Conservation (phyloP, 2,888 invertebrate species). For the Zaprionus obscuricornis region DNA sequence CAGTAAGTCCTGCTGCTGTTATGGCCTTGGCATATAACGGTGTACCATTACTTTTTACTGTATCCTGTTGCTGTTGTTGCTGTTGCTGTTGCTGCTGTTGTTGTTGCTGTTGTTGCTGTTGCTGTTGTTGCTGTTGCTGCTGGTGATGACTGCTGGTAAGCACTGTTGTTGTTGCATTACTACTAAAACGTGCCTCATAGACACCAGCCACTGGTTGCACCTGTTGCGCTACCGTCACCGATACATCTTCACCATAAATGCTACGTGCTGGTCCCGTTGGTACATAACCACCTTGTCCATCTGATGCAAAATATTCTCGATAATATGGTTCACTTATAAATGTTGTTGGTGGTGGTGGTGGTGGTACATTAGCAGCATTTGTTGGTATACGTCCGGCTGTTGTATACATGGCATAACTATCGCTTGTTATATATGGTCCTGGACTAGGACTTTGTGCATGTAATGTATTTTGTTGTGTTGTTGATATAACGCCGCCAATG, state of each 20-base stretch:
- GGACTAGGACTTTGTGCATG: slow-evolving; percentile 83
- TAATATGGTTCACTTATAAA: slow-evolving; percentile 91
- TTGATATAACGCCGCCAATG: slow-evolving; percentile 48
- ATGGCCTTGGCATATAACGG: slow-evolving; percentile 84
- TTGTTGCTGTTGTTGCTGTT: slow-evolving; percentile 50
- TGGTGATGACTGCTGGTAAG: slow-evolving; percentile 64
- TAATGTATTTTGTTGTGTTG: slow-evolving; percentile 70
- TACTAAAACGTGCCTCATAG: slow-evolving; percentile 82
- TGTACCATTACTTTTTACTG: slow-evolving; percentile 78
- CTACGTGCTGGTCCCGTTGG: slow-evolving; percentile 80
- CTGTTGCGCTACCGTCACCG: slow-evolving; percentile 77
- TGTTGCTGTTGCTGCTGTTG: slow-evolving; percentile 55
- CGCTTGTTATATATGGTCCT: slow-evolving; percentile 83
- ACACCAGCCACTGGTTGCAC: slow-evolving; percentile 70
- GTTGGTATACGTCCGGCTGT: slow-evolving; percentile 78
- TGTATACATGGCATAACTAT: slow-evolving; percentile 83
- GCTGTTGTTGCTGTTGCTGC: slow-evolving; percentile 49
- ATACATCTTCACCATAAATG: slow-evolving; percentile 82
- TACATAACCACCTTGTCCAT: slow-evolving; percentile 83
- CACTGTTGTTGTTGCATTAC: slow-evolving; percentile 66
- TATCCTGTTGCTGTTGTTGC: slow-evolving; percentile 49
- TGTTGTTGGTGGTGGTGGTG: slow-evolving; percentile 83
- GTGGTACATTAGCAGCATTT: no score
- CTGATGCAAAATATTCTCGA: slow-evolving; percentile 89
- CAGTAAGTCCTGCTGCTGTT: slow-evolving; percentile 92